phyloP scores from a whole-genome alignment of 2,888 invertebrate genomes.

The Rugalucina vietnamica region DNA sequence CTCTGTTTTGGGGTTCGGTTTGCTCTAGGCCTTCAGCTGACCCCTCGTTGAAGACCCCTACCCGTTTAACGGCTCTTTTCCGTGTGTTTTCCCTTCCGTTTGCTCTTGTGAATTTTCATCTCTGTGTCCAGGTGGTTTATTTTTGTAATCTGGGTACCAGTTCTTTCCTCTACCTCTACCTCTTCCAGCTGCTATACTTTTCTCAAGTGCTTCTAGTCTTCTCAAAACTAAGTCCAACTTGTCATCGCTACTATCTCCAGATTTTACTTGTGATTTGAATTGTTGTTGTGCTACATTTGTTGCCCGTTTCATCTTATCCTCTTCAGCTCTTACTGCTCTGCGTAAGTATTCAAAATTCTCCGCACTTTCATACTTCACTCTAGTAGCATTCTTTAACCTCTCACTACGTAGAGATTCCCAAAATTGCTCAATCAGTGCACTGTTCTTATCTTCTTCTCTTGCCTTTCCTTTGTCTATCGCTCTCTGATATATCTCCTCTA shows the following conservation, averaged over 20 bases:
- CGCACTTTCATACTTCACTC: not conserved
- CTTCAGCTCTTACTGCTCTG: not conserved
- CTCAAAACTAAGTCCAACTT: not conserved
- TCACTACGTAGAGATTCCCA: not conserved
- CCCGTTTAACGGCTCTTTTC: not conserved
- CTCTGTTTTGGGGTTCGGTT: not conserved
- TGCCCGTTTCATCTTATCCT: not conserved
- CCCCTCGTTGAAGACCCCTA: conserved; percentile 2
- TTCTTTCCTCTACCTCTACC: not conserved
- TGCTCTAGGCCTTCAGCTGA: not conserved
- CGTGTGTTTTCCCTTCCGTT: not conserved
- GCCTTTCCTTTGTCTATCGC: not conserved
- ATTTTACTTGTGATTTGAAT: not conserved
- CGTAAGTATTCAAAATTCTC: not conserved
- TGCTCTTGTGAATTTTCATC: not conserved
- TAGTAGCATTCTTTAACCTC: not conserved
- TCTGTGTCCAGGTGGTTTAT: not conserved
- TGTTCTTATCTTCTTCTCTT: not conserved
- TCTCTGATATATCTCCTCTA: not conserved
- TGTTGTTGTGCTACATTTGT: conserved; percentile 1
- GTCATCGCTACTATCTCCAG: not conserved
- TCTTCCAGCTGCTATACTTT: too few species aligned
- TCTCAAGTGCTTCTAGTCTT: not conserved
- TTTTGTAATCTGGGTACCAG: not conserved
- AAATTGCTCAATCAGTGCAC: not conserved